Conservation (phyloP, 2,113 vertebrate genomes). For the Heterotilapia buettikoferi region DNA sequence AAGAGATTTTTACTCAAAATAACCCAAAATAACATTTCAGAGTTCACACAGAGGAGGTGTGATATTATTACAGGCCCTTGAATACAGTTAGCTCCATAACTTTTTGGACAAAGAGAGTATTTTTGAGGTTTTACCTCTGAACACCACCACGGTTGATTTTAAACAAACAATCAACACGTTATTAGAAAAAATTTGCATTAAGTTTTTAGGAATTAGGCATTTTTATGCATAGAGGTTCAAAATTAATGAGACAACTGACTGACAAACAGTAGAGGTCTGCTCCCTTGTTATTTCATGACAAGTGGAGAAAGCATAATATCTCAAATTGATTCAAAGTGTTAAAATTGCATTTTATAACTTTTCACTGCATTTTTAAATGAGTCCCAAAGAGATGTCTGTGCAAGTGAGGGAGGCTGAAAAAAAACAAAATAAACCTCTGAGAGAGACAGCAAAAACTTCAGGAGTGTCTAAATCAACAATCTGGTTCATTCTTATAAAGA, state of each 20-base stretch:
- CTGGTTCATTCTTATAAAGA: neutral
- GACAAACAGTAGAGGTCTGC: neutral
- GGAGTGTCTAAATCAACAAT: neutral
- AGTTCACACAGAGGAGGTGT: neutral
- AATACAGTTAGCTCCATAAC: neutral
- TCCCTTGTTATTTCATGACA: neutral
- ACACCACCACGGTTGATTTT: rapidly evolving
- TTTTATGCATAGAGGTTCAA: neutral
- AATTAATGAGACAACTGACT: neutral
- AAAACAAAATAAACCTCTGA: neutral
- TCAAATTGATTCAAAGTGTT: neutral
- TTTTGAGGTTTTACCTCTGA: neutral
- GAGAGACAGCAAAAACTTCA: neutral
- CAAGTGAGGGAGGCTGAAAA: neutral
- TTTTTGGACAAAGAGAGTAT: neutral
- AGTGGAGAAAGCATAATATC: neutral
- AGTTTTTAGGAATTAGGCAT: neutral
- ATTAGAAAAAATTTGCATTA: neutral
- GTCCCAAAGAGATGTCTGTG: neutral
- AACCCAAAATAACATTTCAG: neutral
- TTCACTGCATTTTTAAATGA: neutral
- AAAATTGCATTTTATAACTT: neutral
- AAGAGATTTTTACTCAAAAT: neutral
- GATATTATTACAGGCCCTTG: neutral
- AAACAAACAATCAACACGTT: neutral